A percentile compares a stretch with the other conserved stretches of the same genome.
Conservation (phyloP, 2,113 vertebrate genomes). For the Tenebrosternarchus preto region DNA sequence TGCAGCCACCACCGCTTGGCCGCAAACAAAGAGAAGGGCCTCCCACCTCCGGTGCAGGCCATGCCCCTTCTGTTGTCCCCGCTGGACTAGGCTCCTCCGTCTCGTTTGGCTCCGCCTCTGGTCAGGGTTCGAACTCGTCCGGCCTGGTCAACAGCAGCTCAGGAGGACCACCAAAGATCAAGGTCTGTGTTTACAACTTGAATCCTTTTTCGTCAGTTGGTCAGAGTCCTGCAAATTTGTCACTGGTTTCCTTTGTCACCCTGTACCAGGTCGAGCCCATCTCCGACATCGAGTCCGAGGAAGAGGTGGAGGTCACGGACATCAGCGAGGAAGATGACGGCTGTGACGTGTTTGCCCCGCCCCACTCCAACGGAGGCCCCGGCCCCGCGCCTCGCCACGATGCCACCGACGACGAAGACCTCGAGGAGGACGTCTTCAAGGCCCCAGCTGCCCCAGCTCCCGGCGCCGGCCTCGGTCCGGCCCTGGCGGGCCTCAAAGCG, state of each 20-base stretch:
- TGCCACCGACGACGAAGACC: slow-evolving; percentile 67
- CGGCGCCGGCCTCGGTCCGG: slow-evolving; percentile 32
- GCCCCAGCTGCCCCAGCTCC: slow-evolving; percentile 80
- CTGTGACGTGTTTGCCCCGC: slow-evolving; percentile 61
- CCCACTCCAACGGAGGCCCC: slow-evolving; percentile 32
- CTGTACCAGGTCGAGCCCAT: slow-evolving; percentile 86
- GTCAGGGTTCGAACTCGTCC: slow-evolving; percentile 48
- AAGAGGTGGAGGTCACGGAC: slow-evolving; percentile 89
- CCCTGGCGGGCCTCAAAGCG: slow-evolving; percentile 64
- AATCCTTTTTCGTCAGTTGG: not conserved
- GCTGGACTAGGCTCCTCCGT: slow-evolving; percentile 57
- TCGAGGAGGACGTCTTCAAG: slow-evolving; percentile 88
- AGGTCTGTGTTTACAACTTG: slow-evolving; percentile 64
- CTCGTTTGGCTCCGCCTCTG: slow-evolving; percentile 50
- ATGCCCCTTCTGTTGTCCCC: slow-evolving; percentile 38
- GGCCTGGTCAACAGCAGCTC: slow-evolving; percentile 25
- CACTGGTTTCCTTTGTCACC: not conserved
- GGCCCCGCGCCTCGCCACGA: slow-evolving; percentile 36
- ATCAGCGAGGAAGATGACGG: slow-evolving; percentile 83
- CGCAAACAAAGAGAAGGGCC: slow-evolving; percentile 80
- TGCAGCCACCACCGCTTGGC: slow-evolving; percentile 86
- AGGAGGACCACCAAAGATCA: slow-evolving; percentile 79
- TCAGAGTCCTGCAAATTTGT: not conserved
- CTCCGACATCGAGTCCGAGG: slow-evolving; percentile 84
- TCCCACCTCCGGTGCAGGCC: slow-evolving; percentile 16